A percentile compares a stretch with the other conserved stretches of the same genome.
Conservation (phyloP, 2,113 vertebrate species). For the Tetraodon nigroviridis region DNA sequence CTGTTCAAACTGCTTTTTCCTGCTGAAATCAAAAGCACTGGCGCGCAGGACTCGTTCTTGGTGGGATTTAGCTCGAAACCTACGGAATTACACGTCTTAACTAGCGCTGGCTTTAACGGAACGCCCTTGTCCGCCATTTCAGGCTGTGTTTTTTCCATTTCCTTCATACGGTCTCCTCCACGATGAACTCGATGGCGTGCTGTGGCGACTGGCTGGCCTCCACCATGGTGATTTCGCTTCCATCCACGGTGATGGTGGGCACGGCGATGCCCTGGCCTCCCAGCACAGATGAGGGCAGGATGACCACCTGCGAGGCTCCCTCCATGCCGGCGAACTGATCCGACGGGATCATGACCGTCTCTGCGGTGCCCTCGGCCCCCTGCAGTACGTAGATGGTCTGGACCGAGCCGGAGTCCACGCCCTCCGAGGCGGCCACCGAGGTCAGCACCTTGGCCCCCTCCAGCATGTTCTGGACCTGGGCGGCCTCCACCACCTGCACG, state of each 20-base stretch:
- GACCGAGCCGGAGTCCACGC: slow-evolving; percentile 51
- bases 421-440: slow-evolving; percentile 28
- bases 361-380: slow-evolving; percentile 43
- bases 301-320: slow-evolving; percentile 69
- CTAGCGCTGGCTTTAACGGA: no score
- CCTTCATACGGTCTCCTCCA: slow-evolving; percentile 73
- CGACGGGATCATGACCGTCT: slow-evolving; percentile 65
- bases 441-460: slow-evolving; percentile 64
- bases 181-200: slow-evolving; percentile 76
- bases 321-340: slow-evolving; percentile 53
- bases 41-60: neutral
- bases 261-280: slow-evolving; percentile 59
- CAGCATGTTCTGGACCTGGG: slow-evolving; percentile 63
- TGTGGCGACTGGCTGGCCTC: slow-evolving; percentile 63
- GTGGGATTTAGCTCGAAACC: slow-evolving; percentile 16
- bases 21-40: no score
- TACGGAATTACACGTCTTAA: slow-evolving; percentile 19
- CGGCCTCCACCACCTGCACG: slow-evolving; percentile 43
- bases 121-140: no score
- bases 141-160: neutral
- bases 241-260: slow-evolving; percentile 66
- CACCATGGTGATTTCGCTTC: slow-evolving; percentile 67
- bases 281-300: slow-evolving; percentile 68
- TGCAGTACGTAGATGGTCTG: slow-evolving; percentile 77
- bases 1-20: no score